Evolutionary conservation across 2,888 invertebrate genomes (phyloP).

Genomic region (Drosophila mimetica): DNA sequence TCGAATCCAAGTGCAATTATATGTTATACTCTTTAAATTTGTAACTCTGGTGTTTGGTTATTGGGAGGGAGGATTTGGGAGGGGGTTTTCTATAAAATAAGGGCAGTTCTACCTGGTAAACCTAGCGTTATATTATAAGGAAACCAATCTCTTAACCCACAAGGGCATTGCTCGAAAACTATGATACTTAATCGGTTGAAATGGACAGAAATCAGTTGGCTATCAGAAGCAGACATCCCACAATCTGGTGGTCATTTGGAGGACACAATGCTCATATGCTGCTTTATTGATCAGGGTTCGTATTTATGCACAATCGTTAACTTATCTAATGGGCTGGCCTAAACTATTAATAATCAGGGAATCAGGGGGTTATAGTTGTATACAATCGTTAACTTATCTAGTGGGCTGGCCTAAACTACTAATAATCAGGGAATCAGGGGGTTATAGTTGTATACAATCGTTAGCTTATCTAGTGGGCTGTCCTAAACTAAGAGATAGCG

Average conservation of each 20-base stretch:
- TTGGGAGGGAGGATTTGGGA: too few relatives aligned
- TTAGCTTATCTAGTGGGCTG: constrained; percentile 6
- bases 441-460: background rate
- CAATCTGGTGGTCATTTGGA: background rate
- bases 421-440: too few relatives aligned
- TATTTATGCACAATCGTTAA: background rate
- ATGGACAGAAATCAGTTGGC: too few relatives aligned
- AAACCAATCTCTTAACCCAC: too few relatives aligned
- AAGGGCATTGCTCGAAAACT: too few relatives aligned
- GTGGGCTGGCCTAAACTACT: constrained; percentile 6
- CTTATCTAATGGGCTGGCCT: constrained; percentile 7
- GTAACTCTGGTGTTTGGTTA: background rate
- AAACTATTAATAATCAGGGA: too few relatives aligned
- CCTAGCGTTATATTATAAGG: too few relatives aligned
- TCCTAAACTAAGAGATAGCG: constrained; percentile 1
- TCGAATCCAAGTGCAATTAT: constrained; percentile 52
- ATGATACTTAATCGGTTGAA: too few relatives aligned
- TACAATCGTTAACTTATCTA: constrained; percentile 2
- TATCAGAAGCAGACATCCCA: background rate
- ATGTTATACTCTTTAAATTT: constrained; percentile 14
- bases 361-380: background rate
- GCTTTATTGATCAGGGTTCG: background rate
- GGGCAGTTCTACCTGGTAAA: too few relatives aligned
- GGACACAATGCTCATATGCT: background rate
- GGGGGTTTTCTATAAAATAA: too few relatives aligned